Base-by-base conservation (phyloP, 92 coral and sea anemone genomes). In the Palythoa grandis region DNA sequence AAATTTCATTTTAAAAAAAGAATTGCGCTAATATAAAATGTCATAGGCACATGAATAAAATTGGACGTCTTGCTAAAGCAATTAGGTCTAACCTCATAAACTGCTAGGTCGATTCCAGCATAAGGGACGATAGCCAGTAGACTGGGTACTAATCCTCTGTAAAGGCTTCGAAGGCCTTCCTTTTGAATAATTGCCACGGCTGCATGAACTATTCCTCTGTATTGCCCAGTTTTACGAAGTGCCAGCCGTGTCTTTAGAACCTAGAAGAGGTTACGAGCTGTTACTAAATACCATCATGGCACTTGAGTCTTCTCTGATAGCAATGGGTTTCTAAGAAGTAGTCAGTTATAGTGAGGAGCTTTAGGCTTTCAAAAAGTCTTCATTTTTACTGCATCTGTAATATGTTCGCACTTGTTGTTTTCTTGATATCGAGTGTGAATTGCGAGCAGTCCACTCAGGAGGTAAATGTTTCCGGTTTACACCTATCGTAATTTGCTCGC, bases 31-130 rank as follows among this genome's bases (percentile, higher is more conserved):
- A 29, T 29, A 29, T 29, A 43, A 43, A 43, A 43, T 43, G 6
- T 43, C 7, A 5, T 43, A 8, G 50, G 7, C 50, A 43, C 6
- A 43, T 5, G 50, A 43, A 8, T 43, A 8, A 43, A 43, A 43
- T 8, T 8, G 50, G 50, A 43, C 50, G 50, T 43, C 50, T 43
- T 5, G 6, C 50, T 43, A 43, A 43, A 43, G 3, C 50, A 43
- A 0, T 3, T 0, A 8, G 0, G 50, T 43, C 66, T 74, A 79
- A 95, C 98, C 96, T 96, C 98, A 29, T 96, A 96, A 53, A 96
- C 93, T 14, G 98, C 98, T 70, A 96, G 90, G 70, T 96, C 98
- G 82, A 96, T 96, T 29, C 98, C 98, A 79, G 98, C 98, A 87
- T 96, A 96, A 23, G 98, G 98, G 25, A 96, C 93, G 20, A 96